phyloP scores from a whole-genome alignment of 1,140 invertebrate species.

The Drosophila sechellia region DNA sequence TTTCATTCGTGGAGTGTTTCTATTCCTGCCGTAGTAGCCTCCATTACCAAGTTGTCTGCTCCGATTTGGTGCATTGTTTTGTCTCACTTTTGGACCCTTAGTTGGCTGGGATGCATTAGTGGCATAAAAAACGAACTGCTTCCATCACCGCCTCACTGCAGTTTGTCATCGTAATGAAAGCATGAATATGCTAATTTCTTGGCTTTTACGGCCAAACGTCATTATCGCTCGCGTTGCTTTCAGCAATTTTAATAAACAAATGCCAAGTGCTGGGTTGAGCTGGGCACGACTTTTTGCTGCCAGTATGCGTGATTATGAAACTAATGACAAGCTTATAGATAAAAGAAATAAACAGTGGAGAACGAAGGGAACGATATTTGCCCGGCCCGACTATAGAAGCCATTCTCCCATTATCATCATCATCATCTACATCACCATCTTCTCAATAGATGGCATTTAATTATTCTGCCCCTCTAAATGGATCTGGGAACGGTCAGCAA shows the following conservation, averaged over 20 bases:
- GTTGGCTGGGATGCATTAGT: conserved; percentile 25
- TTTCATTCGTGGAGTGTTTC: conserved; percentile 63
- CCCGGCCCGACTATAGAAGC: not conserved
- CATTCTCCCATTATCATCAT: conserved; percentile 5
- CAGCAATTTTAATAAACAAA: conserved; percentile 69
- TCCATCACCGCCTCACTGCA: conserved; percentile 33
- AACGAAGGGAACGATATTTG: conserved; percentile 24
- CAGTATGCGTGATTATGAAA: conserved; percentile 58
- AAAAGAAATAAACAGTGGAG: conserved; percentile 16
- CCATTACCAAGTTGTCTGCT: conserved; percentile 10
- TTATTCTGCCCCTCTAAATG: conserved; percentile 28
- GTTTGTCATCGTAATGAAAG: conserved; percentile 60
- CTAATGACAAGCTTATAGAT: conserved; percentile 58
- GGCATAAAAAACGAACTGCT: conserved; percentile 31
- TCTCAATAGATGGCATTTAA: conserved; percentile 40
- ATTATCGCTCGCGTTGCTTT: conserved; percentile 35
- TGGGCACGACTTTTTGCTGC: conserved; percentile 29
- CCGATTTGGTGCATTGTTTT: conserved; percentile 24
- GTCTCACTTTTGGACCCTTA: conserved; percentile 9
- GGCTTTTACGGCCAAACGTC: conserved; percentile 46
- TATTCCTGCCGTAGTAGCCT: conserved; percentile 17
- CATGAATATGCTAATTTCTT: conserved; percentile 73
- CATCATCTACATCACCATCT: conserved; percentile 3
- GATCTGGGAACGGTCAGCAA: conserved; percentile 7
- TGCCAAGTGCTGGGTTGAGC: conserved; percentile 48